These are phyloP conservation scores for Mesitornis unicolor DNA, from an alignment of 2,113 vertebrate species.

Conservation along the genomic window DNA sequence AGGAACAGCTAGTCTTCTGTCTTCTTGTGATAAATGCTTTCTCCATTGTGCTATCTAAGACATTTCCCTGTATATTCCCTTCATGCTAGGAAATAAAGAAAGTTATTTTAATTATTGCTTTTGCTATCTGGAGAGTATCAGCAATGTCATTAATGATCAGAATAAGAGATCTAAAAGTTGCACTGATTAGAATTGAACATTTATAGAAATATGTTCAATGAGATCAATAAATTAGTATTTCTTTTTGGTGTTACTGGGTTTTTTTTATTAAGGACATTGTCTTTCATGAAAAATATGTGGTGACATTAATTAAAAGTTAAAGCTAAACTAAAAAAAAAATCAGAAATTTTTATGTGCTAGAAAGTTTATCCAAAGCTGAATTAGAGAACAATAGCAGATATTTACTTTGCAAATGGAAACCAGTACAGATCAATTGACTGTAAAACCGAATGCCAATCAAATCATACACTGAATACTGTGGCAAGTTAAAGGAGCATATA, in stretches of 20 bases:
- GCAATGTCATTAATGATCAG: neutral
- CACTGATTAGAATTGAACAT: neutral
- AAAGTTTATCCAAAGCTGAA: neutral
- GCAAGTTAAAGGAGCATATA: neutral
- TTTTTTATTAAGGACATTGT: neutral
- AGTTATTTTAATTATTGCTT: neutral
- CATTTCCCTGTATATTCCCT: neutral
- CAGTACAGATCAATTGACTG: neutral
- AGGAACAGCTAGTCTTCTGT: neutral
- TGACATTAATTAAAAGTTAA: slow-evolving; percentile 15
- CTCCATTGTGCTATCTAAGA: neutral
- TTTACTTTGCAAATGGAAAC: slow-evolving; percentile 31
- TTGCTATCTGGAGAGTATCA: neutral
- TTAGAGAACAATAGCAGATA: slow-evolving; percentile 34
- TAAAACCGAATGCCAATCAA: neutral
- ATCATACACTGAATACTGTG: neutral
- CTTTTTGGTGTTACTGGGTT: neutral
- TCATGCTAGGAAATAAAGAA: neutral
- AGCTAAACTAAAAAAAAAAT: neutral
- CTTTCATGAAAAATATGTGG: neutral
- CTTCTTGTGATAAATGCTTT: neutral
- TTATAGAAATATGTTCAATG: neutral
- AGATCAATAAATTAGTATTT: neutral
- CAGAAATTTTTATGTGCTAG: neutral
- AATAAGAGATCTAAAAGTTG: neutral